Percentiles rank a stretch among this genome's conserved stretches.
phyloP scores from a whole-genome alignment of 2,797 vertebrate genomes.

The Channallabes apus region DNA sequence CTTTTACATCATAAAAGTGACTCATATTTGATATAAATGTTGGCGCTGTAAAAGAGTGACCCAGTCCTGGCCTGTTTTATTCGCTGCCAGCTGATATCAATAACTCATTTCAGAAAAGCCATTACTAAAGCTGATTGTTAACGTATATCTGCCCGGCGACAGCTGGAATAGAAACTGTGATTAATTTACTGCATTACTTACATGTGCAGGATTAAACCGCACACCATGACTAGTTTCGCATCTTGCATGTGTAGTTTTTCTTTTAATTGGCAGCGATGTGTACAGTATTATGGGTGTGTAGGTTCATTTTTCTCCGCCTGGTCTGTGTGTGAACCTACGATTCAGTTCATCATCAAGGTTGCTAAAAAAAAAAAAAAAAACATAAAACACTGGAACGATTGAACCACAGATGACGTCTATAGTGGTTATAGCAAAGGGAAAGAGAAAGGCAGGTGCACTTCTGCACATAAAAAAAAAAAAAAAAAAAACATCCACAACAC shows the following conservation, averaged over 20 bases:
- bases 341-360: not conserved
- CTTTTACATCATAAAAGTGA: slow-evolving; percentile 70
- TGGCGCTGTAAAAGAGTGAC: slow-evolving; percentile 72
- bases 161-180: slow-evolving; percentile 41
- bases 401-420: not conserved
- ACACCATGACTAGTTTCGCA: not conserved
- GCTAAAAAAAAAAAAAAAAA: not conserved
- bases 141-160: slow-evolving; percentile 66
- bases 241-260: not conserved
- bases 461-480: not conserved
- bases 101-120: slow-evolving; percentile 64
- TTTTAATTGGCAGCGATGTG: slow-evolving; percentile 18
- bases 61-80: slow-evolving; percentile 66
- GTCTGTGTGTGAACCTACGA: not conserved
- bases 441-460: not conserved
- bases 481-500: slow-evolving; percentile 61
- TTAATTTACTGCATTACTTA: slow-evolving; percentile 28
- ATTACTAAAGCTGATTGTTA: slow-evolving; percentile 65
- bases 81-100: slow-evolving; percentile 73
- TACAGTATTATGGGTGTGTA: not conserved
- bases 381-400: not conserved
- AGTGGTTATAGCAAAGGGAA: not conserved
- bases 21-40: slow-evolving; percentile 80
- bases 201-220: slow-evolving; percentile 3
- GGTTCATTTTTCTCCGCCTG: not conserved